A percentile compares a stretch with the other conserved stretches of the same genome.
phyloP scores from a whole-genome alignment of 2,113 vertebrate genomes.

The Misgurnus anguillicaudatus region DNA sequence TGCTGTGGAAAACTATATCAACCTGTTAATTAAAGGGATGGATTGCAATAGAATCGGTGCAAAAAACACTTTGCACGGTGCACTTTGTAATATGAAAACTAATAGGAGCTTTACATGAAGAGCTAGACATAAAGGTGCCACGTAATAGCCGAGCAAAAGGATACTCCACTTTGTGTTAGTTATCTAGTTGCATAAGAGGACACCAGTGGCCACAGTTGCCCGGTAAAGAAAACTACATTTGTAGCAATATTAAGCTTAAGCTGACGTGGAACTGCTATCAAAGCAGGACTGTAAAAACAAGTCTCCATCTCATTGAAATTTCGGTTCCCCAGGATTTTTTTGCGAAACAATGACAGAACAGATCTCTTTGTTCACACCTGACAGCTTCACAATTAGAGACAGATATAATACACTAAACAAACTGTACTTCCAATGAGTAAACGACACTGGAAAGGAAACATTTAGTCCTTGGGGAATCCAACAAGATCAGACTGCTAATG shows the following conservation, averaged over 20 bases:
- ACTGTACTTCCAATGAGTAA: conserved; percentile 36
- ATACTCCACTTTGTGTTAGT: background rate
- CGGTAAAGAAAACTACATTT: conserved; percentile 13
- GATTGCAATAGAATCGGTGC: conserved; percentile 7
- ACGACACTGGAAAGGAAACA: conserved; percentile 38
- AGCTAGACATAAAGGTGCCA: background rate
- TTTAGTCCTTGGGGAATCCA: background rate
- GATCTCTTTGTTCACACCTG: background rate
- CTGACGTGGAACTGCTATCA: conserved; percentile 7
- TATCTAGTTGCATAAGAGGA: conserved; percentile 27
- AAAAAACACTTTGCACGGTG: background rate
- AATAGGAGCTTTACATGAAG: background rate
- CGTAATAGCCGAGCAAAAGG: background rate
- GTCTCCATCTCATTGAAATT: background rate
- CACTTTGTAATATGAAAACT: conserved; percentile 4
- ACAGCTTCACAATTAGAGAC: conserved; percentile 25
- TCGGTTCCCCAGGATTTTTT: background rate
- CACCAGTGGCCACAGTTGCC: conserved; percentile 26
- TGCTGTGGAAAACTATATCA: background rate
- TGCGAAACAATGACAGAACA: conserved; percentile 15
- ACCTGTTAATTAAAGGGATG: conserved; percentile 29
- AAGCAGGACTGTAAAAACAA: background rate
- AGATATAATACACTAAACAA: conserved; percentile 15
- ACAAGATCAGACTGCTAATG: conserved; percentile 8
- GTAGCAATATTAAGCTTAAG: background rate